Evolutionary conservation across 2,113 vertebrate genomes (phyloP), one percentile per base, ranked within the genome.

Genomic region (Oryzias woworae): DNA sequence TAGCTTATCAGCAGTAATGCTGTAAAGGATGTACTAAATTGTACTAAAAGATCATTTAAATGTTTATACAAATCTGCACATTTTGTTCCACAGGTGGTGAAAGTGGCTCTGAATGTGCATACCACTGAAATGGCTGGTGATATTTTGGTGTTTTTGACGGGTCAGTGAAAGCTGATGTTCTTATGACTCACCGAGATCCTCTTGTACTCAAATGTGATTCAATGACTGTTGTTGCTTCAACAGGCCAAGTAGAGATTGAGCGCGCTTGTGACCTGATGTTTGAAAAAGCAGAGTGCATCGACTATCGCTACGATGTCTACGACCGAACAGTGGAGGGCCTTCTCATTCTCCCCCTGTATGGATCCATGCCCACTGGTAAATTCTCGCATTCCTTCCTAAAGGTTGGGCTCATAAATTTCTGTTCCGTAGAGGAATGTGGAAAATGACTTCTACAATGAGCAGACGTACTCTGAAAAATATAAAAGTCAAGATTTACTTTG

Each of bases 361-460:
- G 97, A 66, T 97, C 96, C 13, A 98, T 99, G 96, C 92, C 96
- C 57, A 98, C 96, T 89, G 97, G 97, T 99, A 87, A 86, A 66
- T 44, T 1, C 49, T n/a, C 17, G 16, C 14, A 23, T 20, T 22
- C 5, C 18, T 24, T 41, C 20, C 1, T 47, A 36, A 3, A 10
- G 31, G 7, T 36, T 31, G 4, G 4, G 28, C 28, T 31, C 28
- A 8, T 36, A 8, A 0, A 10, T 36, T 36, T 12, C 12, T 2
- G 2, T 36, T 36, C 36, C 8, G 8, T 36, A 36, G 2, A 36
- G 8, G 7, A 12, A 36, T 3, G 8, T 12, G 36, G 36, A 13
- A 36, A 36, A 36, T 0, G 10, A 36, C 36, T 10, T 36, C 8
- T 36, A 36, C 10, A 36, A 8, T 36, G 36, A 12, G 36, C 10